phyloP scores from a whole-genome alignment of 2,888 invertebrate genomes.

The Herminia tarsipennalis region DNA sequence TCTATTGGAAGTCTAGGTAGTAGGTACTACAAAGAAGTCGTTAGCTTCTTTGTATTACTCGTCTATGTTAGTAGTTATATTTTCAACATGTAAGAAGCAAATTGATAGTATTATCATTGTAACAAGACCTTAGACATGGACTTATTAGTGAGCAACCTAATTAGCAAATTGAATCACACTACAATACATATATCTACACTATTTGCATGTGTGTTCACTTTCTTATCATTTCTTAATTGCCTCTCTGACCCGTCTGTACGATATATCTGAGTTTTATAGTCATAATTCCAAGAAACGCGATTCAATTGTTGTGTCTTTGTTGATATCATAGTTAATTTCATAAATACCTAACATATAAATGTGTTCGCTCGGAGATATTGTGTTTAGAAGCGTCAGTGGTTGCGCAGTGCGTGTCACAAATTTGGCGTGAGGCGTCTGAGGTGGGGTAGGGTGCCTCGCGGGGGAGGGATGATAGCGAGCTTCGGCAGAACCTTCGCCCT shows the following conservation, averaged over 20 bases:
- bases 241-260: conserved; percentile 69
- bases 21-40: too few relatives aligned
- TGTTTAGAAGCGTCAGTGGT: conserved; percentile 26
- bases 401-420: conserved; percentile 57
- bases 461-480: conserved; percentile 54
- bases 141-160: conserved; percentile 59
- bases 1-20: too few relatives aligned
- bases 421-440: conserved; percentile 42
- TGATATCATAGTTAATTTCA: conserved; percentile 36
- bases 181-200: conserved; percentile 43
- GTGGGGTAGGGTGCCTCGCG: conserved; percentile 44
- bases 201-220: conserved; percentile 47
- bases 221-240: conserved; percentile 68
- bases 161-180: conserved; percentile 66
- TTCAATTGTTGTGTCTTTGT: conserved; percentile 62
- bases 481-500: conserved; percentile 65
- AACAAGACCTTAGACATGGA: conserved; percentile 49
- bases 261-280: conserved; percentile 58
- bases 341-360: conserved; percentile 25
- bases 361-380: conserved; percentile 14
- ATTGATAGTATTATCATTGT: conserved; percentile 45
- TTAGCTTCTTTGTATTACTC: too few relatives aligned
- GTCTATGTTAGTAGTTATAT: too few relatives aligned
- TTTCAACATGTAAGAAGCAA: conserved; percentile 30
- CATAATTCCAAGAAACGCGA: conserved; percentile 64